phyloP scores from a whole-genome alignment of 2,888 invertebrate genomes.

The Machimus atricapillus region DNA sequence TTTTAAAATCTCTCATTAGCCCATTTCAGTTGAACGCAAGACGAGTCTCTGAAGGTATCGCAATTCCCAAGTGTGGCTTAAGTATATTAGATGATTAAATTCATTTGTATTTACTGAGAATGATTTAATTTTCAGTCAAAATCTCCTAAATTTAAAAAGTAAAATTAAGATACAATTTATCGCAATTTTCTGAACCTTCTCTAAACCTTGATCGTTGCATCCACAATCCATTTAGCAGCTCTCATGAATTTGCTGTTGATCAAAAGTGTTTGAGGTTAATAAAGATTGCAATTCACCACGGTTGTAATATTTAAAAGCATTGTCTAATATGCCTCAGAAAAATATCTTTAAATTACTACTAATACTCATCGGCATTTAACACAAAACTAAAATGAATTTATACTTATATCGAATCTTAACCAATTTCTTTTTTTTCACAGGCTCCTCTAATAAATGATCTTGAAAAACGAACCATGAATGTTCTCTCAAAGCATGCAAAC shows the following conservation, averaged over 20 bases:
- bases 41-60: too few species aligned
- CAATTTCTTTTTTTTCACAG: conserved; percentile 56
- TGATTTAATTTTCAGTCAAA: too few species aligned
- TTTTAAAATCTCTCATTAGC: too few species aligned
- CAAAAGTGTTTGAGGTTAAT: not conserved
- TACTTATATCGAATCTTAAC: conserved; percentile 19
- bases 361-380: not conserved
- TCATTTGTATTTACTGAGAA: too few species aligned
- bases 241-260: not conserved
- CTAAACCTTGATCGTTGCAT: too few species aligned
- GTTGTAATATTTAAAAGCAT: not conserved
- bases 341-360: not conserved
- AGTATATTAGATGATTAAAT: too few species aligned
- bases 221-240: too few species aligned
- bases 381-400: not conserved
- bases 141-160: too few species aligned
- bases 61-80: too few species aligned
- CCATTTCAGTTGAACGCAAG: too few species aligned
- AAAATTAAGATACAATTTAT: too few species aligned
- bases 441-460: conserved; percentile 76
- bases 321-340: not conserved
- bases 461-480: conserved; percentile 78
- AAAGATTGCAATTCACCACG: not conserved
- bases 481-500: conserved; percentile 75
- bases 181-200: too few species aligned